A percentile compares a stretch with the other conserved stretches of the same genome.
Conservation (phyloP, 1,140 invertebrate genomes). For the Philotrypesis tridentata region DNA sequence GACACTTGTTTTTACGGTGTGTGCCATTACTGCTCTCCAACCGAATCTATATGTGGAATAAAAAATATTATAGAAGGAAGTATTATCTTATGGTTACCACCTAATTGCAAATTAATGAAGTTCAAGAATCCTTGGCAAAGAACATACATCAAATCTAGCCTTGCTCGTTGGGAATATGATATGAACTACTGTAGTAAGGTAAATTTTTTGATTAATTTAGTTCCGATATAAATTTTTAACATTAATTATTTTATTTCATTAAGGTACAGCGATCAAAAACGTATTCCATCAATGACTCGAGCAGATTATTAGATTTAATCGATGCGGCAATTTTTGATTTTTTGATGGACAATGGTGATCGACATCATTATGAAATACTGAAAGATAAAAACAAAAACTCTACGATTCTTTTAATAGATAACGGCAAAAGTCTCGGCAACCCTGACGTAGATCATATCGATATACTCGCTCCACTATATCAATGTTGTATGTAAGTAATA, state of each 20-base stretch:
- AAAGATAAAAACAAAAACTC: constrained; percentile 76
- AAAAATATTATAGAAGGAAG: constrained; percentile 85
- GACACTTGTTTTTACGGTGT: constrained; percentile 89
- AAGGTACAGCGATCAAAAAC: constrained; percentile 67
- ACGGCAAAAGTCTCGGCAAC: constrained; percentile 95
- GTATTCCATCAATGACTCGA: constrained; percentile 69
- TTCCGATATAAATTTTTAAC: not conserved
- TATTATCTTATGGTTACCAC: constrained; percentile 88
- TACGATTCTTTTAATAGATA: constrained; percentile 89
- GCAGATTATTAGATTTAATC: constrained; percentile 87
- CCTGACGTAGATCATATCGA: constrained; percentile 87
- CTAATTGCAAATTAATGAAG: constrained; percentile 77
- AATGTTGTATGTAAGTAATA: constrained; percentile 92
- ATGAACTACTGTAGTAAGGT: constrained; percentile 86
- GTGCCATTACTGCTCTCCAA: constrained; percentile 89
- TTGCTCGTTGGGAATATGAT: constrained; percentile 87
- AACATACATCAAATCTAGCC: constrained; percentile 85
- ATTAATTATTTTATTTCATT: constrained; percentile 31
- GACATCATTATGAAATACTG: constrained; percentile 92
- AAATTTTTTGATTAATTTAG: not conserved
- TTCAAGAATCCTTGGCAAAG: constrained; percentile 91
- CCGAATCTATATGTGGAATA: constrained; percentile 87
- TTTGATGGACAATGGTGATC: constrained; percentile 94
- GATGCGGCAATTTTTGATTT: constrained; percentile 94
- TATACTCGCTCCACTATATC: constrained; percentile 91